phyloP scores from a whole-genome alignment of 1,140 invertebrate genomes.

The Antheraea mylitta region DNA sequence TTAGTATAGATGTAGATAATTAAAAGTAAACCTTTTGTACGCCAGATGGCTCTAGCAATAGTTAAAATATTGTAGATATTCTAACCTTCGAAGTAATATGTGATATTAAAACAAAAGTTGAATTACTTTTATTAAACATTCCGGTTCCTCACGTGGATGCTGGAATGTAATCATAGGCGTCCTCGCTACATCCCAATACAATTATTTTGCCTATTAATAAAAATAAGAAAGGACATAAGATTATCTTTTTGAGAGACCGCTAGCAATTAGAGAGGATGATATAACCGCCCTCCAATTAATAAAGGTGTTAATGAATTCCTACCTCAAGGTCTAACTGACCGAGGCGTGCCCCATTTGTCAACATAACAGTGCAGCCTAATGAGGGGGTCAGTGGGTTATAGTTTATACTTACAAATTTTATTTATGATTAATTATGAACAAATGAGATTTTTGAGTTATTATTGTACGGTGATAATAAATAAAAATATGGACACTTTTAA shows the following conservation, averaged over 20 bases:
- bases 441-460: background rate
- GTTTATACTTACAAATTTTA: slow-evolving; percentile 3
- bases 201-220: background rate
- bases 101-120: too few relatives aligned
- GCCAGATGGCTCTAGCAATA: too few relatives aligned
- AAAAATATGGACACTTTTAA: background rate
- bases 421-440: background rate
- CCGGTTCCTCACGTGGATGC: background rate
- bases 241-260: slow-evolving; percentile 10
- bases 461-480: background rate
- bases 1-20: too few relatives aligned
- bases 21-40: too few relatives aligned
- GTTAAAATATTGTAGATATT: too few relatives aligned
- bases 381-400: slow-evolving; percentile 23
- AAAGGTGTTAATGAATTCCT: slow-evolving; percentile 51
- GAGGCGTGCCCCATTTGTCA: slow-evolving; percentile 63
- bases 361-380: slow-evolving; percentile 43
- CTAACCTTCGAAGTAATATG: too few relatives aligned
- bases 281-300: slow-evolving; percentile 55
- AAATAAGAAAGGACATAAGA: background rate
- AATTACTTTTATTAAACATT: too few relatives aligned
- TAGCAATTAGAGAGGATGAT: slow-evolving; percentile 30
- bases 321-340: slow-evolving; percentile 28
- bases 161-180: background rate
- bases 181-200: background rate